Percentiles rank a stretch among this genome's conserved stretches.
These are phyloP conservation scores for Sceloporus undulatus DNA, from an alignment of 2,113 vertebrate genomes.

Conservation along the genomic window DNA sequence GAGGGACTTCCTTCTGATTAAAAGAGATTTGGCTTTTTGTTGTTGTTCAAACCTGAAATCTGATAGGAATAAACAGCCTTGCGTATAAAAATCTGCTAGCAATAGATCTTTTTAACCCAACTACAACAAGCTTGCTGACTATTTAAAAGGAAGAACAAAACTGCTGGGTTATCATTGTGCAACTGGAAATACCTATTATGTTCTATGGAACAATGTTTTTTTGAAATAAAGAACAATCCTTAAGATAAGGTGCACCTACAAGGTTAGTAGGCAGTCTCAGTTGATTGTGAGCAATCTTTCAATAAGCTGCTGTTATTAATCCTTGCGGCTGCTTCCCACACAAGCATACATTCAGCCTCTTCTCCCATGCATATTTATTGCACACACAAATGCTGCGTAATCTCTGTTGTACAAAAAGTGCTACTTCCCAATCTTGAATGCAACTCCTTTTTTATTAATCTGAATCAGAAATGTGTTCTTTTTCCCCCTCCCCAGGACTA, in stretches of 20 bases:
- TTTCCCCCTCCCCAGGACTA: background rate
- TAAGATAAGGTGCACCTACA: background rate
- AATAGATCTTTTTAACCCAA: background rate
- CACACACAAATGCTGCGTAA: too few species aligned
- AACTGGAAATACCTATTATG: background rate
- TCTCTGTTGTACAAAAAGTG: background rate
- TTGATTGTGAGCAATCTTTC: background rate
- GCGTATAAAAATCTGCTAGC: background rate
- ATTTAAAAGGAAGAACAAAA: background rate
- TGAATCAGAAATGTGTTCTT: background rate
- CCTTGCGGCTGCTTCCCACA: background rate
- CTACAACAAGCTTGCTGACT: background rate
- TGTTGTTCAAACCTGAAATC: too few species aligned
- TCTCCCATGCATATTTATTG: background rate
- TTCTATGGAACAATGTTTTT: background rate
- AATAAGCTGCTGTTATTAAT: background rate
- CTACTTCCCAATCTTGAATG: background rate
- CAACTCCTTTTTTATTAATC: background rate
- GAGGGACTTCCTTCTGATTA: too few species aligned
- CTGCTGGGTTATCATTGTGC: background rate
- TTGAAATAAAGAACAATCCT: background rate
- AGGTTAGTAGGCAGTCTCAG: background rate
- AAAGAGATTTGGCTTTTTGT: too few species aligned
- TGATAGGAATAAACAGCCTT: background rate
- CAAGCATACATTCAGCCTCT: too few species aligned